Base-by-base conservation (phyloP, 2,113 vertebrate genomes). In the Podarcis raffonei region DNA sequence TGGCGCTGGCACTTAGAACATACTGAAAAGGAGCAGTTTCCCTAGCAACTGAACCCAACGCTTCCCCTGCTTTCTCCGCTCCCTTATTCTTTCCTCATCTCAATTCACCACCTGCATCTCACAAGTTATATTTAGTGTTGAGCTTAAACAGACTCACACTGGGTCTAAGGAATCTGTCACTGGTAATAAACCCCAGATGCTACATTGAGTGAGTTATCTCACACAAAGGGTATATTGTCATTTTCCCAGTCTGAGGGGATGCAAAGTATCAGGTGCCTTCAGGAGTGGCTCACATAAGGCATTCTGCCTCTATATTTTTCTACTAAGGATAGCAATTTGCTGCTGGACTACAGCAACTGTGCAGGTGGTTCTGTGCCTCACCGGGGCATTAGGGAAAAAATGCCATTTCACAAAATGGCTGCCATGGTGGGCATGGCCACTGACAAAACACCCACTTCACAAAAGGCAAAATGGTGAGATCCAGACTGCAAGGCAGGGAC, bases 11-110 rank as follows among this genome's bases (percentile, higher is more conserved):
- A 90, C 86, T 94, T 92, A 81, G 90, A 95, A 90, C 74, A 90
- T 57, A 53, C 5, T 89, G 75, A 92, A 90, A 92, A 92, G 77
- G 78, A 95, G 48, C 42, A 77, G 94, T 96, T 94, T 93, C 95
- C 94, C 83, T 94, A 91, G 93, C 95, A 95, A 95, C 94, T 76
- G 83, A 72, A 48, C 57, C 0, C 0, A 93, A 92, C 89, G 35
- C 87, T 82, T 62, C 85, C 85, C 75, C 80, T 76, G 30, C 75
- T 90, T 66, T 39, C 9, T 35, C 27, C 77, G 23, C 22, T 85
- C 12, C 1, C 65, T 66, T 90, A 78, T 77, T 83, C 85, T 86
- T 90, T 92, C 5, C 83, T 6, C 85, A 88, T 32, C 71, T 89
- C 93, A 87, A 85, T 85, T 86, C 89, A 88, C 69, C 87, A 92